phyloP scores from a whole-genome alignment of 2,888 invertebrate genomes.

The Brassicogethes aeneus region DNA sequence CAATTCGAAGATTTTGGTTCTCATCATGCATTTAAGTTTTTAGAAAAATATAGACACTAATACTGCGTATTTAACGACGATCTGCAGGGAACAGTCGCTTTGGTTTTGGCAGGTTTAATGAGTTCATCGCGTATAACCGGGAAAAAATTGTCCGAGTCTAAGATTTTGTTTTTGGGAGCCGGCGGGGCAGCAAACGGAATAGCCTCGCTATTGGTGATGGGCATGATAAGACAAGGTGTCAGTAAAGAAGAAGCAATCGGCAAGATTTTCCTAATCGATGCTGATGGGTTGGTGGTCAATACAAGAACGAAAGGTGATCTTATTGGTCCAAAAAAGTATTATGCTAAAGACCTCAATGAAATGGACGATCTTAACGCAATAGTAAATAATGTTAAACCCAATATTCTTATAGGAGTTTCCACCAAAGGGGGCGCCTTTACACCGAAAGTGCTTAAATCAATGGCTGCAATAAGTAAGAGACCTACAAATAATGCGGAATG shows the following conservation, averaged over 20 bases:
- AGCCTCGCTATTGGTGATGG: slow-evolving; percentile 83
- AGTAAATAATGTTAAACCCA: slow-evolving; percentile 72
- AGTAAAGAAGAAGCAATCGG: slow-evolving; percentile 63
- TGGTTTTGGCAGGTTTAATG: slow-evolving; percentile 88
- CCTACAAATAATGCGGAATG: slow-evolving; percentile 98
- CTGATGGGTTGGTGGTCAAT: slow-evolving; percentile 87
- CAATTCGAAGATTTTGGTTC: slow-evolving; percentile 99
- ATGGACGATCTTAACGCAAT: slow-evolving; percentile 73
- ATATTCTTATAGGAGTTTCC: slow-evolving; percentile 89
- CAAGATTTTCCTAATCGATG: slow-evolving; percentile 94
- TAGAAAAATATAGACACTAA: slow-evolving; percentile 78
- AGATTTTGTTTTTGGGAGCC: slow-evolving; percentile 86
- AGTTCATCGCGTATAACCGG: slow-evolving; percentile 80
- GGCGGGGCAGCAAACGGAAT: slow-evolving; percentile 86
- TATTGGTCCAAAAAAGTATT: slow-evolving; percentile 69
- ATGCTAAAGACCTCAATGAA: slow-evolving; percentile 69
- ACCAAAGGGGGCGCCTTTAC: slow-evolving; percentile 94
- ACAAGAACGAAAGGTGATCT: slow-evolving; percentile 75
- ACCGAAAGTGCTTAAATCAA: slow-evolving; percentile 69
- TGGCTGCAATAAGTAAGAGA: slow-evolving; percentile 73
- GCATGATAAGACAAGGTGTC: slow-evolving; percentile 79
- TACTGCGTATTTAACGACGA: slow-evolving; percentile 99
- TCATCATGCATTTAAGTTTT: slow-evolving; percentile 87
- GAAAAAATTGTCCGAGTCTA: slow-evolving; percentile 73
- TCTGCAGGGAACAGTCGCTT: slow-evolving; percentile 79